Evolutionary conservation across 1,140 invertebrate genomes (phyloP), one percentile per base, ranked within the genome.

Genomic region (Mizuhopecten yessoensis): DNA sequence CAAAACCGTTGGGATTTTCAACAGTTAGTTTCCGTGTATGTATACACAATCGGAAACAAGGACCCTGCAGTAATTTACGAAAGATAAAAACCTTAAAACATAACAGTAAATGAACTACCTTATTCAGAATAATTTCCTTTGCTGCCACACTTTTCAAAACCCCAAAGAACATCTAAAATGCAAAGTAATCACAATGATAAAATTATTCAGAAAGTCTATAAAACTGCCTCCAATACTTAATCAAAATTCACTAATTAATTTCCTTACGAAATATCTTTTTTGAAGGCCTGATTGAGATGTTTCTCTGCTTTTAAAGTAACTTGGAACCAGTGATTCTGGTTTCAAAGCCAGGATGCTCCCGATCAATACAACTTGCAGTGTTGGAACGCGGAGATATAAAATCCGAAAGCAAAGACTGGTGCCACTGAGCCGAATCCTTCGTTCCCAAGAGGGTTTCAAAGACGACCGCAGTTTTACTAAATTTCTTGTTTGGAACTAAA

Each of bases 231-330:
- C 23, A 75, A n/a, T 29, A 29, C 23, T 75, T 75, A 75, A 75
- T 75, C 57, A 75, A 75, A 75, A 75, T 75, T n/a, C 57, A 75
- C 57, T 75, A 75, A 75, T 75, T 75, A 75, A 75, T 75, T 75
- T 75, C 57, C 57, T 29, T 75, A n/a, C 57, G 5, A 75, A 75
- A 75, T 75, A 75, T 75, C 23, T 75, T 75, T 39, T 39, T 75
- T 75, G n/a, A n/a, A 75, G n/a, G 57, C 57, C 17, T 75, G 57
- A 75, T 75, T 29, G 57, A 75, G 57, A 75, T 75, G 57, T 29
- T 75, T 75, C 57, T 29, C n/a, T 29, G 57, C 57, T 75, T 75
- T 75, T 75, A n/a, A 29, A 75, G 57, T 75, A 75, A 75, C 57
- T 9, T 75, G 57, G 57, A 75, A 75, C 57, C 57, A 75, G 23